Evolutionary conservation across 2,113 vertebrate species (phyloP).

Genomic region (Chlorocebus sabaeus): DNA sequence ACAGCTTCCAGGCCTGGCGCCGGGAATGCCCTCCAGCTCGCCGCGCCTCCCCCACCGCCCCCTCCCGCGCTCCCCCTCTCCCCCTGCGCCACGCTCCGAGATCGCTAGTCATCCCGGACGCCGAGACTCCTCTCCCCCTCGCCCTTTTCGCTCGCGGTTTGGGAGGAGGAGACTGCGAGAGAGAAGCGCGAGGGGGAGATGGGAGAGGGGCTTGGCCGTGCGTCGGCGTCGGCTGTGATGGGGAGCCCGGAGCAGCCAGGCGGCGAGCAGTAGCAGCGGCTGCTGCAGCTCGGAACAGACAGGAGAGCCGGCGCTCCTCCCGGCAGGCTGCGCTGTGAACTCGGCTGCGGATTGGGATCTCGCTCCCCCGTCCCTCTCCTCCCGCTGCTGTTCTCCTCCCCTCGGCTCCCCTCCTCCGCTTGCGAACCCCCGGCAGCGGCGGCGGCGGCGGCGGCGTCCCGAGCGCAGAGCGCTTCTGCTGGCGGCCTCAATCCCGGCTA

Average conservation of each 20-base stretch:
- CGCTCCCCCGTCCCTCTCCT: neutral
- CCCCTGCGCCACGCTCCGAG: neutral
- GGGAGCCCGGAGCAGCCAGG: neutral
- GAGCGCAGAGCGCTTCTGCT: conserved; percentile 29
- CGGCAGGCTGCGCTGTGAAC: conserved; percentile 76
- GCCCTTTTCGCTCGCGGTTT: conserved; percentile 33
- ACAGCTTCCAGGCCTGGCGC: conserved; percentile 31
- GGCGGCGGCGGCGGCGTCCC: conserved; percentile 19
- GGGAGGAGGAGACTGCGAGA: conserved; percentile 62
- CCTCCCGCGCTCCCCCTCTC: neutral
- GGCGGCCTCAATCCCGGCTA: conserved; percentile 1
- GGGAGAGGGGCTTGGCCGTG: neutral
- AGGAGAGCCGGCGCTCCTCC: conserved; percentile 21
- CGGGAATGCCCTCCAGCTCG: conserved; percentile 51
- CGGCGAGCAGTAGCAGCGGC: conserved; percentile 32
- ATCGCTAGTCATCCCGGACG: conserved; percentile 23
- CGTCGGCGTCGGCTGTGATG: conserved; percentile 25
- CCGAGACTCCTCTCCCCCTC: neutral
- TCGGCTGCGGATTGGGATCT: conserved; percentile 39
- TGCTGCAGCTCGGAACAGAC: neutral
- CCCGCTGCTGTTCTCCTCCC: neutral
- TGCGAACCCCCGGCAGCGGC: conserved; percentile 13
- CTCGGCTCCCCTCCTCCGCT: neutral
- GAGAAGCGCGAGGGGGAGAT: neutral
- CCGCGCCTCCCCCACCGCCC: neutral